These are phyloP conservation scores for Panulirus ornatus DNA, from an alignment of 1,140 invertebrate species.

Conservation along the genomic window DNA sequence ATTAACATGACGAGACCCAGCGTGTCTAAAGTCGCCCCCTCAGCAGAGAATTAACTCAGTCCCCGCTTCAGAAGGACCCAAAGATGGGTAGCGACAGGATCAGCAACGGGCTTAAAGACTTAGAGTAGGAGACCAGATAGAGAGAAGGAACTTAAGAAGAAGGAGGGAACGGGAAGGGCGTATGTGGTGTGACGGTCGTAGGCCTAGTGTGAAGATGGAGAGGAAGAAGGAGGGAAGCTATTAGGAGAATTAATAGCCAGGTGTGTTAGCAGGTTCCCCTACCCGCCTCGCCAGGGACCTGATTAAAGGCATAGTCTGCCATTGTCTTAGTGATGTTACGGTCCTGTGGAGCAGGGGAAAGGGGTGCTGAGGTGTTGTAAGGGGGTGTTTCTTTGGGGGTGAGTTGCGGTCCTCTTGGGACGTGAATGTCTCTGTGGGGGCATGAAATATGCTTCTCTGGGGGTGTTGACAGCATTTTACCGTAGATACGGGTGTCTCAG, in stretches of 20 bases:
- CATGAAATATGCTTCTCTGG: too few relatives aligned
- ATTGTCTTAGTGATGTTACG: slow-evolving; percentile 9
- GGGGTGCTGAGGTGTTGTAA: not conserved
- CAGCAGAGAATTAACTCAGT: too few relatives aligned
- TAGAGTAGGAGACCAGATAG: slow-evolving; percentile 17
- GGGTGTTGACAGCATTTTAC: too few relatives aligned
- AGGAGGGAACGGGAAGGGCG: not conserved
- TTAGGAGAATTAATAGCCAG: not conserved
- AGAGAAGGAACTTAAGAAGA: slow-evolving; percentile 35
- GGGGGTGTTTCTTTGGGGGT: too few relatives aligned
- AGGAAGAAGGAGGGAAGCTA: not conserved
- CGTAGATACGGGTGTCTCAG: too few relatives aligned
- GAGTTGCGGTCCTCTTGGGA: too few relatives aligned
- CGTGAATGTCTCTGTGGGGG: too few relatives aligned
- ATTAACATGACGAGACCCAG: too few relatives aligned
- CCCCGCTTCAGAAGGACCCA: slow-evolving; percentile 6
- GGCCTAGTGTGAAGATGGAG: not conserved
- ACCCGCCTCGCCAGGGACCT: not conserved
- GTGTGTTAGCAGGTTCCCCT: not conserved
- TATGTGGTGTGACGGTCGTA: not conserved
- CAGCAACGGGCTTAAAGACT: not conserved
- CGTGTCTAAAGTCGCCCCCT: too few relatives aligned
- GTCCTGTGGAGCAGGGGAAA: not conserved
- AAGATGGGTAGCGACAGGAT: slow-evolving; percentile 12
- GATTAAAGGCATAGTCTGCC: slow-evolving; percentile 19